Evolutionary conservation across 2,888 invertebrate genomes (phyloP).

Genomic region (Hermodice carunculata): DNA sequence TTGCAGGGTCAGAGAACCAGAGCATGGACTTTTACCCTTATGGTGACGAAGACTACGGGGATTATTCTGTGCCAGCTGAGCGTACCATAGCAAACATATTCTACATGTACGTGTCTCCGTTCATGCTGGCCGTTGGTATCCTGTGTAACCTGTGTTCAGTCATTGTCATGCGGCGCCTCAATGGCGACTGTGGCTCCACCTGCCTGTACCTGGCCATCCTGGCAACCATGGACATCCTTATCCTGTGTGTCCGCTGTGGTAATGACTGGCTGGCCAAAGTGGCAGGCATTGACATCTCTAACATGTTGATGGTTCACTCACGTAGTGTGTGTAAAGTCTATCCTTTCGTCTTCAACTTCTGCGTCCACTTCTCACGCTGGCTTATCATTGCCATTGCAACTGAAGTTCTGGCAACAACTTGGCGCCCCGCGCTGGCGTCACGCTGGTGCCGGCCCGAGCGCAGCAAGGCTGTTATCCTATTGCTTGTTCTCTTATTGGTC

Average conservation of each 20-base stretch:
- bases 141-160: slow-evolving; percentile 50
- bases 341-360: slow-evolving; percentile 55
- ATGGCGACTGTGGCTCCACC: slow-evolving; percentile 56
- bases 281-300: slow-evolving; percentile 23
- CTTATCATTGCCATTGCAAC: slow-evolving; percentile 55
- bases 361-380: slow-evolving; percentile 59
- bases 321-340: slow-evolving; percentile 64
- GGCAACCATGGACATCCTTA: slow-evolving; percentile 54
- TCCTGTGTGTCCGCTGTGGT: slow-evolving; percentile 60
- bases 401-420: slow-evolving; percentile 55
- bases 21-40: slow-evolving; percentile 5
- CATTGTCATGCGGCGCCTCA: slow-evolving; percentile 49
- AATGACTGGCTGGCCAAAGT: slow-evolving; percentile 52
- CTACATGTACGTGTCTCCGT: slow-evolving; percentile 49
- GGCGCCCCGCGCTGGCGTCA: slow-evolving; percentile 40
- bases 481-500: slow-evolving; percentile 61
- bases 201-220: slow-evolving; percentile 61
- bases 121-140: slow-evolving; percentile 56
- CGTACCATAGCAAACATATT: slow-evolving; percentile 38
- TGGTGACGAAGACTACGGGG: neutral
- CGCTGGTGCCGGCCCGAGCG: slow-evolving; percentile 57
- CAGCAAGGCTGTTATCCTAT: slow-evolving; percentile 56
- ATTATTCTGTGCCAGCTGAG: slow-evolving; percentile 8
- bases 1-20: neutral
- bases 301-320: slow-evolving; percentile 50